phyloP scores from a whole-genome alignment of 1,140 invertebrate species.

The Atta texana region DNA sequence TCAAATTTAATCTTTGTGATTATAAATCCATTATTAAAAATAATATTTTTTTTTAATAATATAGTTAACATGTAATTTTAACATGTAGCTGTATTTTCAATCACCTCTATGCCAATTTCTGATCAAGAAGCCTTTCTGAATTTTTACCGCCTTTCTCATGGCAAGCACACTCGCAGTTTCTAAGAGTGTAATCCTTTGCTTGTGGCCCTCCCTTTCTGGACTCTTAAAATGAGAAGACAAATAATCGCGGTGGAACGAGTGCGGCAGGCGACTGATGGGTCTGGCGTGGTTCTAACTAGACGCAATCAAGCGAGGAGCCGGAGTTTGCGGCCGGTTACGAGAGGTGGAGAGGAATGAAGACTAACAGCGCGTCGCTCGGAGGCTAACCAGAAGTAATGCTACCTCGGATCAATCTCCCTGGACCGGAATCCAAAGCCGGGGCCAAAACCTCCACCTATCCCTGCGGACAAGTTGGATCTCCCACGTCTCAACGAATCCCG shows the following conservation, averaged over 20 bases:
- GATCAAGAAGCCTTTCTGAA: not conserved
- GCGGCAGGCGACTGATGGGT: slow-evolving; percentile 82
- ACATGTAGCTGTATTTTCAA: not conserved
- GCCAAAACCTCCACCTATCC: slow-evolving; percentile 61
- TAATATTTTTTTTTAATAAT: not conserved
- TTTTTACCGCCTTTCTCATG: not conserved
- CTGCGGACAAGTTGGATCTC: slow-evolving; percentile 65
- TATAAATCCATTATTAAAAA: not conserved
- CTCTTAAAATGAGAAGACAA: slow-evolving; percentile 85
- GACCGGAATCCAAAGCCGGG: slow-evolving; percentile 77
- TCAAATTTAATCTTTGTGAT: not conserved
- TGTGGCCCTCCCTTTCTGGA: slow-evolving; percentile 55
- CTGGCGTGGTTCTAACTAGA: slow-evolving; percentile 84
- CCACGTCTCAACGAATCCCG: slow-evolving; percentile 59
- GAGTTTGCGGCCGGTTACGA: slow-evolving; percentile 79
- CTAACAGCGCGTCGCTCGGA: slow-evolving; percentile 84
- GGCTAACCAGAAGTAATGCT: slow-evolving; percentile 86
- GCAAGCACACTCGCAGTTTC: not conserved
- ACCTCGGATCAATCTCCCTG: slow-evolving; percentile 84
- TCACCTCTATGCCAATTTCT: not conserved
- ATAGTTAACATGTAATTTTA: not conserved
- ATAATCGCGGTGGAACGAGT: slow-evolving; percentile 82
- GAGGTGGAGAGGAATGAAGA: slow-evolving; percentile 83
- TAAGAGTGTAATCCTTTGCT: slow-evolving; percentile 49
- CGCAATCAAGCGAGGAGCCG: slow-evolving; percentile 83